Base-by-base conservation (phyloP, 2,888 invertebrate genomes). In the Drosophila macrothrix region DNA sequence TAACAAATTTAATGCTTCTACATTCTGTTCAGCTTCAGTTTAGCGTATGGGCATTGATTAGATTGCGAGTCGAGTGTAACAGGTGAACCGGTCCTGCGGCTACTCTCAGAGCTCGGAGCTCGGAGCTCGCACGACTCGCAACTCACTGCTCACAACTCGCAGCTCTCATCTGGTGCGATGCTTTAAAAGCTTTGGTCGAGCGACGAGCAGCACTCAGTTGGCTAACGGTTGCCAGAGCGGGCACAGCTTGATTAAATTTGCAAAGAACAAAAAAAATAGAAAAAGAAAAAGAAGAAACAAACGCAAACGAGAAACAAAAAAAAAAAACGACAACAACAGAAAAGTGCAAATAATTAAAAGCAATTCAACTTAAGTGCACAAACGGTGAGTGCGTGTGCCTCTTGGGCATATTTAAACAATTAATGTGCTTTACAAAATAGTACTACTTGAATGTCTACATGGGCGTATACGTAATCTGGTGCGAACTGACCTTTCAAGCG, bases 301-400 rank as follows among this genome's bases (percentile, higher is more conserved):
- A 33, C 56, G 33, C 25, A 41, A 67, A 68, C 71, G 46, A 7
- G 25, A 22, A 58, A 67, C 37, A 43, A 61, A 69, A 52, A 31
- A 58, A 63, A 31, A 43, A 16, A 46, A 58, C 69, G 49, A 56
- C 66, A 50, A 76, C 61, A 61, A 59, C 70, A 75, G 71, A 75
- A 69, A 64, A 79, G 84, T 84, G 90, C 88, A 87, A 90, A 87
- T 87, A 90, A 89, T 90, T 89, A 76, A 86, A 90, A 56, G 75
- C 74, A 78, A 46, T 66, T 65, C 67, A 73, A 68, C 75, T 81
- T 72, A 87, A 87, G 91, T 91, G 88, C 88, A 67, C 56, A 76
- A 69, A 39, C 78, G 90, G 84, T 85, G 78, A 82, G 88, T 79
- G 71, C 61, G 64, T 78, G 46, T 71, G 59, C 46, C 39, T 63